Conservation (phyloP, 2,797 vertebrate species). For the Cyclura pinguis region DNA sequence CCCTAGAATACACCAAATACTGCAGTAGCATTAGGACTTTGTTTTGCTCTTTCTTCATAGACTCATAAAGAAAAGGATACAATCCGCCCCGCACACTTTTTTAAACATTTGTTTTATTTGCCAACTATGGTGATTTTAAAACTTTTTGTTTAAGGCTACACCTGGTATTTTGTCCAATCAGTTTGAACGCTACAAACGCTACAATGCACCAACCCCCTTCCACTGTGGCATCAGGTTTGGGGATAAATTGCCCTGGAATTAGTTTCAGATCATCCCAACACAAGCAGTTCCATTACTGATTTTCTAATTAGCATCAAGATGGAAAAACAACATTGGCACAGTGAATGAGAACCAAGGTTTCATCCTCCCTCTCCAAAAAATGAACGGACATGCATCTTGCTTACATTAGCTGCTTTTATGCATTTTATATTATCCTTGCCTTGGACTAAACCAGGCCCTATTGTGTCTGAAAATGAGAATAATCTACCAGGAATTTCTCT, state of each 20-base stretch:
- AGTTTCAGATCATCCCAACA: background rate
- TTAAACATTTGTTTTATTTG: background rate
- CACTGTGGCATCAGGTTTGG: background rate
- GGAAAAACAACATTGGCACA: background rate
- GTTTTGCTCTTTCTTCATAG: background rate
- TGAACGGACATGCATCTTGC: background rate
- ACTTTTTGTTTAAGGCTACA: background rate
- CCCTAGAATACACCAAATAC: background rate
- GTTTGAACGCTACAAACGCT: background rate
- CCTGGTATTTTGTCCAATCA: conserved; percentile 15
- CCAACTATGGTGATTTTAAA: background rate
- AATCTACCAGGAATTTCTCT: conserved; percentile 1
- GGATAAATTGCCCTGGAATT: background rate
- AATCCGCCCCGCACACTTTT: no score
- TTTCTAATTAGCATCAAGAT: background rate
- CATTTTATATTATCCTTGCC: conserved; percentile 1
- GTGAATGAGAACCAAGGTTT: background rate
- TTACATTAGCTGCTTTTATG: background rate
- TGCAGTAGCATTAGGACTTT: background rate
- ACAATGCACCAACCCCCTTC: background rate
- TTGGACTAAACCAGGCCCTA: background rate
- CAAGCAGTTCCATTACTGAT: background rate
- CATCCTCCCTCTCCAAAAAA: background rate
- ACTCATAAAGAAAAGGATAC: background rate
- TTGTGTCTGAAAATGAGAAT: background rate